A percentile compares a stretch with the other conserved stretches of the same genome.
These are phyloP conservation scores for Tethea ocularis DNA, from an alignment of 2,888 invertebrate species.

Conservation along the genomic window DNA sequence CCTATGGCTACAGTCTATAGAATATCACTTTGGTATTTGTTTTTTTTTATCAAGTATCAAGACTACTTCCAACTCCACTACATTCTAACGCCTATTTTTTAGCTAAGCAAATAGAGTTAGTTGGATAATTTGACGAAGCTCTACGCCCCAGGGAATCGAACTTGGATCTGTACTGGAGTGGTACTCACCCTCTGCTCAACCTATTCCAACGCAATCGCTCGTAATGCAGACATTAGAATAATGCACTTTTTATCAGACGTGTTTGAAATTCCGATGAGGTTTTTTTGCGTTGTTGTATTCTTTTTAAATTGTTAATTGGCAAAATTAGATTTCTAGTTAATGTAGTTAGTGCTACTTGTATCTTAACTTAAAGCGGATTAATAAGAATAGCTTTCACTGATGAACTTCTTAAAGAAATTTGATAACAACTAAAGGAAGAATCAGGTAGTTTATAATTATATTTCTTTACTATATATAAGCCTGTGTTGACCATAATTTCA, in stretches of 20 bases:
- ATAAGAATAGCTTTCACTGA: too few species aligned
- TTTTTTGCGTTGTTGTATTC: background rate
- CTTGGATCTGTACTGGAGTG: conserved; percentile 54
- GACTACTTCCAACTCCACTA: conserved; percentile 21
- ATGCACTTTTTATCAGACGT: conserved; percentile 57
- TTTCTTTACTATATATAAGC: too few species aligned
- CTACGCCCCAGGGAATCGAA: conserved; percentile 56
- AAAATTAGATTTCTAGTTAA: background rate
- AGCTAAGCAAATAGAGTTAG: conserved; percentile 72
- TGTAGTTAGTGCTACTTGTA: background rate
- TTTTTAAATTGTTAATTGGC: background rate
- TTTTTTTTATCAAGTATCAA: conserved; percentile 34
- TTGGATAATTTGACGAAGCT: conserved; percentile 68
- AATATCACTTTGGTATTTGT: too few species aligned
- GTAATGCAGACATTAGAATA: conserved; percentile 57
- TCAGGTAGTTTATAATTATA: too few species aligned
- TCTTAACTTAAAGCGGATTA: too few species aligned
- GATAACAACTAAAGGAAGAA: too few species aligned
- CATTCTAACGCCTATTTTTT: conserved; percentile 46
- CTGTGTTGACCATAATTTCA: too few species aligned
- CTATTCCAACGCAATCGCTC: conserved; percentile 44
- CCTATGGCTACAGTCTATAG: too few species aligned
- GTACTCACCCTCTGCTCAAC: conserved; percentile 30
- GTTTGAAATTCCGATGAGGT: conserved; percentile 55
- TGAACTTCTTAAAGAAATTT: too few species aligned